phyloP scores from a whole-genome alignment of 2,888 invertebrate genomes.

The Lepetodrilus schrolli region DNA sequence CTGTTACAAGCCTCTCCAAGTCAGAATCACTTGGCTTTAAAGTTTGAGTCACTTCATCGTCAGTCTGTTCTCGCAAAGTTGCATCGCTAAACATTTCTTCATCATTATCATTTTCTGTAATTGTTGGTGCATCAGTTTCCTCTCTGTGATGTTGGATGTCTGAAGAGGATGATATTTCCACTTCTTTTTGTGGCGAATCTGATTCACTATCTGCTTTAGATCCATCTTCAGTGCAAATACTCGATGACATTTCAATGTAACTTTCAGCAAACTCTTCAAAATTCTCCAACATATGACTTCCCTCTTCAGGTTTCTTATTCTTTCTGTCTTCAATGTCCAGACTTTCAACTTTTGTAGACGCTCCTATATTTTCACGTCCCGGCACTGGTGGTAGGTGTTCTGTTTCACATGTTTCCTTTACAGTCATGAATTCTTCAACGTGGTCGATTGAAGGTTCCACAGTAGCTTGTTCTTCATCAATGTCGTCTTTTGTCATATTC shows the following conservation, averaged over 20 bases:
- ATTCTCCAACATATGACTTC: background rate
- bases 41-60: too few species aligned
- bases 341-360: background rate
- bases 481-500: background rate
- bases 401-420: background rate
- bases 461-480: background rate
- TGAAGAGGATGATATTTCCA: background rate
- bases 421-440: background rate
- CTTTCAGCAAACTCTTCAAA: slow-evolving; percentile 17
- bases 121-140: background rate
- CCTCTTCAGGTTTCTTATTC: background rate
- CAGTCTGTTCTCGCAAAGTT: too few species aligned
- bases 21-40: background rate
- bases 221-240: background rate
- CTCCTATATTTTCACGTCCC: background rate
- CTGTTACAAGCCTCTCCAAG: background rate
- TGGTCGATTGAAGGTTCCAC: too few species aligned
- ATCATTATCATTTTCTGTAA: background rate
- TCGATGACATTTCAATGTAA: slow-evolving; percentile 12
- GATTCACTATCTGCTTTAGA: slow-evolving; percentile 1
- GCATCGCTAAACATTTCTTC: too few species aligned
- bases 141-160: too few species aligned
- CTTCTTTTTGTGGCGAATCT: background rate
- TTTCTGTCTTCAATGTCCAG: background rate
- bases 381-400: background rate